Percentiles rank a stretch among this genome's conserved stretches.
Evolutionary conservation across 1,140 invertebrate genomes (phyloP).

Genomic region (Zaprionus kolodkinae): DNA sequence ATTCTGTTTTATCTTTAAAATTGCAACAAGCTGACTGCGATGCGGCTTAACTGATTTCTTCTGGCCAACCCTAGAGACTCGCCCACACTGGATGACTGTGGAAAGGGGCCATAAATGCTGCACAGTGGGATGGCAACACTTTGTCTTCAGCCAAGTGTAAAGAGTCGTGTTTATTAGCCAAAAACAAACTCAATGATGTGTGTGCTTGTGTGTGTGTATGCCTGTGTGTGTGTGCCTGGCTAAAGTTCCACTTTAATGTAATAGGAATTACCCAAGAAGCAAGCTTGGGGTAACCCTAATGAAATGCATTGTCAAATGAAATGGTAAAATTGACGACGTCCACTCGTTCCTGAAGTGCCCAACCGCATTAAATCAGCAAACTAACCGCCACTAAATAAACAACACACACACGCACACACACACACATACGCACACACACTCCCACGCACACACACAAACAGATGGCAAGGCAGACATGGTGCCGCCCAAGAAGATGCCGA

Average conservation of each 20-base stretch:
- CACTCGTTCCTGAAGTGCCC: slow-evolving; percentile 75
- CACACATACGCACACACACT: slow-evolving; percentile 25
- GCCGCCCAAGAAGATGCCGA: slow-evolving; percentile 20
- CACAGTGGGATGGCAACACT: slow-evolving; percentile 28
- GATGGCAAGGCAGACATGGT: slow-evolving; percentile 9
- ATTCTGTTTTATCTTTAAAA: background rate
- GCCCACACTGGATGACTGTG: too few species aligned
- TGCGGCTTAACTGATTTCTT: background rate
- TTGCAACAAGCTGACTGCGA: too few species aligned
- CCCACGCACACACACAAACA: slow-evolving; percentile 19
- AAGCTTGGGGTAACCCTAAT: slow-evolving; percentile 56
- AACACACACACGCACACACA: slow-evolving; percentile 21
- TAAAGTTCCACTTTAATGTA: slow-evolving; percentile 72
- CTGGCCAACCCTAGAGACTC: background rate
- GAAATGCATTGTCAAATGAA: slow-evolving; percentile 82
- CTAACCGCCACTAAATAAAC: slow-evolving; percentile 80
- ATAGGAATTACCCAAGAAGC: slow-evolving; percentile 53
- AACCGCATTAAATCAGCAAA: slow-evolving; percentile 80
- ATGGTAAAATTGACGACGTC: slow-evolving; percentile 81
- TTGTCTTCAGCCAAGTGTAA: slow-evolving; percentile 71
- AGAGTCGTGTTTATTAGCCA: slow-evolving; percentile 74
- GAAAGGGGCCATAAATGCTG: slow-evolving; percentile 28
- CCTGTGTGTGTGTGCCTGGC: slow-evolving; percentile 9
- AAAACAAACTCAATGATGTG: slow-evolving; percentile 53
- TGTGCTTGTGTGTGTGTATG: background rate